phyloP scores from a whole-genome alignment of 2,888 invertebrate species.

The Apantesis nais region DNA sequence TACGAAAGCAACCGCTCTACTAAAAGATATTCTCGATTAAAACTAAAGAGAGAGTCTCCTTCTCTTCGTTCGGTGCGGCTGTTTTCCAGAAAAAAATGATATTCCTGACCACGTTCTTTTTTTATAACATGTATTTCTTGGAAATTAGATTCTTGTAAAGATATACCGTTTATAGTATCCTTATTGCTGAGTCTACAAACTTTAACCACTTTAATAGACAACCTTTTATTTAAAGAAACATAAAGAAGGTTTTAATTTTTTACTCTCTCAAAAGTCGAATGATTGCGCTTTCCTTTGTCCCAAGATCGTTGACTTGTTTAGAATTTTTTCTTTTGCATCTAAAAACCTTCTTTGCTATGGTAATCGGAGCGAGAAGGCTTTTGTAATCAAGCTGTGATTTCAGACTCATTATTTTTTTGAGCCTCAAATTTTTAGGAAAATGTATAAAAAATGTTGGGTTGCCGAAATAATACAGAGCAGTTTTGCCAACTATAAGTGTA shows the following conservation, averaged over 20 bases:
- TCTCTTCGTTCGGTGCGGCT: too few relatives aligned
- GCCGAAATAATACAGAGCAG: neutral
- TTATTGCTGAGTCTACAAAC: neutral
- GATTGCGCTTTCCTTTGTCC: constrained; percentile 37
- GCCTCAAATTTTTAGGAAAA: constrained; percentile 33
- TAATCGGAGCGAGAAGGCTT: constrained; percentile 42
- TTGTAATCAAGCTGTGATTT: constrained; percentile 53
- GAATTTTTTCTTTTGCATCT: constrained; percentile 34
- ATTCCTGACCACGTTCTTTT: neutral
- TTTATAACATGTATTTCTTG: neutral
- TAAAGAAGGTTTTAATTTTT: constrained; percentile 19
- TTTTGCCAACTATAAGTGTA: neutral
- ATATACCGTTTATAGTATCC: neutral
- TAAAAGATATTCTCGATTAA: too few relatives aligned
- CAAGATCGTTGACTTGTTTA: constrained; percentile 44
- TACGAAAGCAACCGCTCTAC: too few relatives aligned
- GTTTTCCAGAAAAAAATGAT: neutral
- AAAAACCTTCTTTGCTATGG: constrained; percentile 46
- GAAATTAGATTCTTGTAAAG: neutral
- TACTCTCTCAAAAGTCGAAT: constrained; percentile 35
- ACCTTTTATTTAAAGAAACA: neutral
- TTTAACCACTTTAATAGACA: neutral
- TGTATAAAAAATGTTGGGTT: constrained; percentile 7
- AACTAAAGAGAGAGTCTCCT: too few relatives aligned
- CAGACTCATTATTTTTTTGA: constrained; percentile 53